Evolutionary conservation across 2,888 invertebrate genomes (phyloP), one percentile per base, ranked within the genome.

Genomic region (Subacronicta megacephala): DNA sequence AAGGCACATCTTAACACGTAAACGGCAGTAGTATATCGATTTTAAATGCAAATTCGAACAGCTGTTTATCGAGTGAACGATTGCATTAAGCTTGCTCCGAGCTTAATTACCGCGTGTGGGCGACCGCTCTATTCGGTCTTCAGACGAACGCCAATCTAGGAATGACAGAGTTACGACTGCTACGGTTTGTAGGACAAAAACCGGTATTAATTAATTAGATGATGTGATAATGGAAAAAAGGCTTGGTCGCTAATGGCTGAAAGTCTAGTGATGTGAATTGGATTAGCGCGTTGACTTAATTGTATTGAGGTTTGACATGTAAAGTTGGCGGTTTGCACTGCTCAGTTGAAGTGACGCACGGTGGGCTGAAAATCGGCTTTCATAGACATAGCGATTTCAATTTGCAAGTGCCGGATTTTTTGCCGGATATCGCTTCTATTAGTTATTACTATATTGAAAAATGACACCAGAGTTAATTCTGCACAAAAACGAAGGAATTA

Each of bases 151-250:
- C 85, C 85, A 87, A 88, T 90, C 87, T 82, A 78, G 73, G 78
- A 85, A 84, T 89, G 92, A 90, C 87, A 89, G 89, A 92, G 80
- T 85, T 91, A 91, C 89, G 86, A 80, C 84, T 69, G 33, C 81
- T 81, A 52, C 59, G 42, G 52, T 33, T 49, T 50, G 85, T 83
- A 82, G 70, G 82, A 87, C 85, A 85, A 88, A 88, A 92, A 92
- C 93, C 89, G 81, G 94, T 92, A 86, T 89, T 87, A 92, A 93
- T 93, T 93, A 92, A 93, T 90, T 90, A 89, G 90, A 93, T 90
- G 76, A 81, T 72, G 77, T 72, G 90, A 92, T 92, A 89, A 81
- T 72, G 74, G 81, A 85, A 86, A 88, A 89, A 84, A 81, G 82
- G 82, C 81, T 79, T 46, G 61, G 75, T 74, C 66, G 74, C 83